Evolutionary conservation across 2,113 vertebrate species (phyloP), one percentile per base, ranked within the genome.

Genomic region (Pagrus major): DNA sequence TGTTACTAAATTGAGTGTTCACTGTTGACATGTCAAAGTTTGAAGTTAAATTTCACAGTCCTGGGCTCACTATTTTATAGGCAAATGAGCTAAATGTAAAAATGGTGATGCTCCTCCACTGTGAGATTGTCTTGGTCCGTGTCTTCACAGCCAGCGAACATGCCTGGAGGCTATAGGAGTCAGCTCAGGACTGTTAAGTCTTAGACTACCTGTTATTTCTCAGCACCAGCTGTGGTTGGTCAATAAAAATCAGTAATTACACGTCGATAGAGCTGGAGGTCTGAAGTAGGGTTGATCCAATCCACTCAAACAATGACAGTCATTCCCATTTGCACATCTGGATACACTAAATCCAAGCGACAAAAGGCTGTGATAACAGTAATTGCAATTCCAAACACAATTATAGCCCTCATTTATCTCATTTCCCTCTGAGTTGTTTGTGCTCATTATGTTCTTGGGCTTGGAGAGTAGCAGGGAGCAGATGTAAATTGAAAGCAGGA

Each of bases 301-400:
- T 73, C 70, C 84, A 56, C 66, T 86, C 86, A 77, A 80, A 89
- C 81, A 85, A 81, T 84, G 68, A 60, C 76, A 80, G n/a, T 71
- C 55, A 69, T 86, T 85, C 54, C 80, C 59, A 69, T 88, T 86
- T 81, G 67, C 83, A 81, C 86, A 89, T 83, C 82, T 87, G 84
- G 84, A 85, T 78, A 72, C 77, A 69, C 80, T 84, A 84, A 87
- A 86, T 75, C 75, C 79, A 68, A 39, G 65, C 29, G 21, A 90
- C 88, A 87, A 87, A 87, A 67, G 73, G 64, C 68, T 64, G 74
- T 77, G 81, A 88, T 89, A 87, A 88, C 84, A 87, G 80, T 86
- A 91, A 87, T 86, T 89, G 84, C 86, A 87, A 89, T 87, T 89
- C 85, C 76, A 89, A 89, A 89, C 83, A 88, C 84, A 90, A 92